Percentiles rank a stretch among this genome's conserved stretches.
These are phyloP conservation scores for Anoplolepis gracilipes DNA, from an alignment of 1,140 invertebrate species.

Conservation along the genomic window DNA sequence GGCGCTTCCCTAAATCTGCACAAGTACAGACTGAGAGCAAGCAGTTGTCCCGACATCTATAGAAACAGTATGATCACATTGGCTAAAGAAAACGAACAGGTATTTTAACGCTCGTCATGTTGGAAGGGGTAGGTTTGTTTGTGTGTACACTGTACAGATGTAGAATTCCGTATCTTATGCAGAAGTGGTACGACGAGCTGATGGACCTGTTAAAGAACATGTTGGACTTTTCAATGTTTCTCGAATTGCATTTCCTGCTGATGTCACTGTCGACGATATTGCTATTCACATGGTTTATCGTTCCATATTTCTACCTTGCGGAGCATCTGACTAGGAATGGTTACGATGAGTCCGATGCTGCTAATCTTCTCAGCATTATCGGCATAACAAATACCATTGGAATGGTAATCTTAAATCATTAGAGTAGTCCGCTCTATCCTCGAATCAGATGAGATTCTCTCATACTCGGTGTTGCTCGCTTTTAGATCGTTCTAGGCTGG, in stretches of 20 bases:
- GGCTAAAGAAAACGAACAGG: constrained; percentile 91
- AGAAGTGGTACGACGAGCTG: constrained; percentile 93
- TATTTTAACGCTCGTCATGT: constrained; percentile 69
- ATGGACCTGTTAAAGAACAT: constrained; percentile 90
- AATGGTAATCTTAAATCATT: constrained; percentile 87
- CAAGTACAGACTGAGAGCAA: constrained; percentile 93
- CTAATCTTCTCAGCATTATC: constrained; percentile 92
- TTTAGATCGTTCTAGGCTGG: constrained; percentile 93
- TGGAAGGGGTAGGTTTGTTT: neutral
- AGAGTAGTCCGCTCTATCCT: neutral
- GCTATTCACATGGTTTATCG: constrained; percentile 95
- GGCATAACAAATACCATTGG: constrained; percentile 96
- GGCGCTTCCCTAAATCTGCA: constrained; percentile 93
- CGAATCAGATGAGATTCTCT: neutral
- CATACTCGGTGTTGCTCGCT: constrained; percentile 39
- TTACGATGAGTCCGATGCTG: constrained; percentile 90
- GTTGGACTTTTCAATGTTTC: constrained; percentile 93
- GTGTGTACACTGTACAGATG: neutral
- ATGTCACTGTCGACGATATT: constrained; percentile 94
- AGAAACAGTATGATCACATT: constrained; percentile 95
- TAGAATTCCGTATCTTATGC: constrained; percentile 41
- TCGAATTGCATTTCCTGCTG: constrained; percentile 92
- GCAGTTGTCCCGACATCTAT: constrained; percentile 96
- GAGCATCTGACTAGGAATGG: constrained; percentile 89
- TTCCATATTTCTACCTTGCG: constrained; percentile 95